Conservation (phyloP, 2,113 vertebrate species). For the Potamarius usumacintae region DNA sequence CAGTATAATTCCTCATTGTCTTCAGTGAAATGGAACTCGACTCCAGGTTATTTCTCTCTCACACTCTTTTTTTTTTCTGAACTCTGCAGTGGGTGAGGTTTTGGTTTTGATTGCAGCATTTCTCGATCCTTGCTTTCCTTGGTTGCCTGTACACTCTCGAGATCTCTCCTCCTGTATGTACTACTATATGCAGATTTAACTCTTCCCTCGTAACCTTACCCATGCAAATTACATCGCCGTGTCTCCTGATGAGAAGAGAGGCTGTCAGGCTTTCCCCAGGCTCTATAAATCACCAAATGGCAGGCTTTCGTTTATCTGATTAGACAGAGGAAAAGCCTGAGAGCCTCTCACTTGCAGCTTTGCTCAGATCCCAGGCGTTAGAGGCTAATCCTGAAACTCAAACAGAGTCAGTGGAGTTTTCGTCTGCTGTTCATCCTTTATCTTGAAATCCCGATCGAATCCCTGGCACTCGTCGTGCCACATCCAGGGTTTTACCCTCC, state of each 20-base stretch:
- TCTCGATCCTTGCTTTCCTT: slow-evolving; percentile 35
- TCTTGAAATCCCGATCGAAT: slow-evolving; percentile 47
- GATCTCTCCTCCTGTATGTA: slow-evolving; percentile 27
- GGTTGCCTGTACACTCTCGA: slow-evolving; percentile 57
- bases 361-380: not conserved
- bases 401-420: not conserved
- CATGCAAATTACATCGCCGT: slow-evolving; percentile 70
- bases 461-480: not conserved
- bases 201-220: slow-evolving; percentile 59
- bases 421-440: slow-evolving; percentile 24
- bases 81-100: slow-evolving; percentile 42
- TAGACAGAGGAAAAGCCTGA: slow-evolving; percentile 44
- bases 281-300: slow-evolving; percentile 70
- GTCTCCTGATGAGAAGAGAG: slow-evolving; percentile 70
- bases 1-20: slow-evolving; percentile 54
- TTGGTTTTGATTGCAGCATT: slow-evolving; percentile 15
- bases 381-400: slow-evolving; percentile 20
- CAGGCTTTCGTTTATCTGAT: slow-evolving; percentile 62
- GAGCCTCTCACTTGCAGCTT: slow-evolving; percentile 34
- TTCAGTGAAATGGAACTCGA: slow-evolving; percentile 48
- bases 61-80: slow-evolving; percentile 25
- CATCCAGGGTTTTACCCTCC: slow-evolving; percentile 22
- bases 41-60: slow-evolving; percentile 33
- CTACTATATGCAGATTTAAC: slow-evolving; percentile 67
- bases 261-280: slow-evolving; percentile 63